Evolutionary conservation across 2,888 invertebrate genomes (phyloP).

Genomic region (Drosophila dives): DNA sequence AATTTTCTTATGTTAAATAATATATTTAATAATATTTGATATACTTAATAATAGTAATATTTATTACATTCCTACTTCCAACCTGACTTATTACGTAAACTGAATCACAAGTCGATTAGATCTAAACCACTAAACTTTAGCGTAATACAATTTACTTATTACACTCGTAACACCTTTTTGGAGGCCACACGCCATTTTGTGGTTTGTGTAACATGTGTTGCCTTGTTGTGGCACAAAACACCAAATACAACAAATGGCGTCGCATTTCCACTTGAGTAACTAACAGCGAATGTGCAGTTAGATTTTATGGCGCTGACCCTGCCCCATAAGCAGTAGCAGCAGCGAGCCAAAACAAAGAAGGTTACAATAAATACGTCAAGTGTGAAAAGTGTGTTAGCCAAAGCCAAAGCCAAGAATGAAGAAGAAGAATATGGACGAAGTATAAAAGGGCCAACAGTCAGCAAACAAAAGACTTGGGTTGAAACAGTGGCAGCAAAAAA

Average conservation of each 20-base stretch:
- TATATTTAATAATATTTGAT: not conserved
- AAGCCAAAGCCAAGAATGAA: not conserved
- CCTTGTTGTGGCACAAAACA: slow-evolving; percentile 9
- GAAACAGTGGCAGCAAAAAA: slow-evolving; percentile 64
- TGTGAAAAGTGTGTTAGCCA: slow-evolving; percentile 26
- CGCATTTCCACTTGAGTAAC: slow-evolving; percentile 63
- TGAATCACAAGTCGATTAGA: not conserved
- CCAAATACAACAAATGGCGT: slow-evolving; percentile 58
- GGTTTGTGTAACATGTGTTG: slow-evolving; percentile 17
- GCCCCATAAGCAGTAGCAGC: slow-evolving; percentile 34
- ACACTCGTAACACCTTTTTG: not conserved
- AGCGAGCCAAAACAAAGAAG: slow-evolving; percentile 16
- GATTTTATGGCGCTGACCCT: slow-evolving; percentile 71
- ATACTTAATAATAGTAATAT: no score
- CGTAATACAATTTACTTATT: slow-evolving; percentile 7
- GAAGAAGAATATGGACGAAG: not conserved
- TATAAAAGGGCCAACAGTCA: slow-evolving; percentile 6
- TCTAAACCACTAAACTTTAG: not conserved
- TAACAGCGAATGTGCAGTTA: slow-evolving; percentile 60
- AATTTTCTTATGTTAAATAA: not conserved
- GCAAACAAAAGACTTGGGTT: slow-evolving; percentile 41
- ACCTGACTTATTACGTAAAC: not conserved
- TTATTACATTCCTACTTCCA: not conserved
- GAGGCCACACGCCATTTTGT: slow-evolving; percentile 28
- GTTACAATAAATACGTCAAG: slow-evolving; percentile 66